Base-by-base conservation (phyloP, 2,888 invertebrate species). In the Ornithoptera priamus region DNA sequence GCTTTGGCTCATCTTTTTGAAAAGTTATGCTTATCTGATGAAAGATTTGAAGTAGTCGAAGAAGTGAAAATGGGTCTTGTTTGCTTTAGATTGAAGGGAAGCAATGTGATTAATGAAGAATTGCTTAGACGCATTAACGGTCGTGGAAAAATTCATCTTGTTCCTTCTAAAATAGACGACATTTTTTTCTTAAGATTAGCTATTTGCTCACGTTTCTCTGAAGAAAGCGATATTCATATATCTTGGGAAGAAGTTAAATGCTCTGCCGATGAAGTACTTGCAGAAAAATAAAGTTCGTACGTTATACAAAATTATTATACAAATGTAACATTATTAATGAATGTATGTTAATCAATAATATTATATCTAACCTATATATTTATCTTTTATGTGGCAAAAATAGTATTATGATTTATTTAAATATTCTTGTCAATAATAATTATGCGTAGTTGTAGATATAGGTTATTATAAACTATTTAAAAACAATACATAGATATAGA, bases 21-120 rank as follows among this genome's bases (percentile, higher is more conserved):
- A 79, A 91, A 94, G 12, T 88, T 97, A 0, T 96, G 99, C 65
- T 86, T 90, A 59, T 82, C 93, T 0, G 98, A 99, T 82, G 91
- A 94, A 0, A 93, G 97, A 65, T 99, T 99, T 84, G 99, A 99
- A 89, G 93, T 99, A 69, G 94, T 96, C 24, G 95, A 96, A 69
- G 97, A 98, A 79, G 98, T 98, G 8, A 93, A 95, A n/a, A 95
- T 99, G 94, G 99, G 99, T 0, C 93, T 99, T 20, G 99, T 99
- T 50, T 99, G 99, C 90, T 99, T 99, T 92, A 94, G 98, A 76
- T 87, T 99, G 18, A 99, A 98, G 93, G 96, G 95, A 12, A 89
- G 94, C 0, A 98, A 99, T 83, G 97, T 97, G 74, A 77, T 94
- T 3, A 99, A 97, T 81, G 98, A 99, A 84, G 92, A 93, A 4